These are phyloP conservation scores for Orius insidiosus DNA, from an alignment of 1,140 invertebrate species.

Conservation along the genomic window DNA sequence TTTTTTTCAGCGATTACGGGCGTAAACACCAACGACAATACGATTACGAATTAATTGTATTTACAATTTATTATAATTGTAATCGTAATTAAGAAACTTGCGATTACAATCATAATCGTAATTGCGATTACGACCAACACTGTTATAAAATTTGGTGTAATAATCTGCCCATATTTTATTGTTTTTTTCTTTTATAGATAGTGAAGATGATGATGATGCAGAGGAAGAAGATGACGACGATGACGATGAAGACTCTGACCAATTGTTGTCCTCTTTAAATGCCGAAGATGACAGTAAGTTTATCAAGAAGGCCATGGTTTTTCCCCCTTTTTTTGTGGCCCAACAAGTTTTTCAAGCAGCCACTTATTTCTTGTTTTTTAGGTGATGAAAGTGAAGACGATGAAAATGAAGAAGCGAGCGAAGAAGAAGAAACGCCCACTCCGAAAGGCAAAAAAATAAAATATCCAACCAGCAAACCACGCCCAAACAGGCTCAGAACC, in stretches of 20 bases:
- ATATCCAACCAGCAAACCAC: background rate
- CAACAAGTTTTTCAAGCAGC: background rate
- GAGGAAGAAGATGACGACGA: slow-evolving; percentile 1
- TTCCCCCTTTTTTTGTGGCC: background rate
- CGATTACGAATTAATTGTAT: too few species aligned
- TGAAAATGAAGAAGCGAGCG: slow-evolving; percentile 19
- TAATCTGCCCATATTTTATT: too few species aligned
- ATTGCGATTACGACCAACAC: too few species aligned
- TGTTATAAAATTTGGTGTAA: too few species aligned
- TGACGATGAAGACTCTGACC: slow-evolving; percentile 16
- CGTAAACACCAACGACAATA: too few species aligned
- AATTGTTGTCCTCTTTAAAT: background rate
- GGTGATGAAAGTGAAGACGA: slow-evolving; percentile 23
- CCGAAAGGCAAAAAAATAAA: slow-evolving; percentile 11
- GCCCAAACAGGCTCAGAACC: slow-evolving; percentile 4
- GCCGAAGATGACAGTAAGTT: slow-evolving; percentile 12
- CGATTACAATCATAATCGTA: too few species aligned
- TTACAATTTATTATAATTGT: too few species aligned
- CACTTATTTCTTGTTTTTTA: background rate
- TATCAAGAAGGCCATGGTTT: background rate
- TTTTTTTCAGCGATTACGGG: too few species aligned
- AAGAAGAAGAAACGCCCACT: slow-evolving; percentile 23
- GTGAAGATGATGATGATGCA: slow-evolving; percentile 10
- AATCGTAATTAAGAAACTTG: too few species aligned
- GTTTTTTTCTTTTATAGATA: background rate